Evolutionary conservation across 1,140 invertebrate species (phyloP), one percentile per base, ranked within the genome.

Genomic region (Heliconius melpomene): DNA sequence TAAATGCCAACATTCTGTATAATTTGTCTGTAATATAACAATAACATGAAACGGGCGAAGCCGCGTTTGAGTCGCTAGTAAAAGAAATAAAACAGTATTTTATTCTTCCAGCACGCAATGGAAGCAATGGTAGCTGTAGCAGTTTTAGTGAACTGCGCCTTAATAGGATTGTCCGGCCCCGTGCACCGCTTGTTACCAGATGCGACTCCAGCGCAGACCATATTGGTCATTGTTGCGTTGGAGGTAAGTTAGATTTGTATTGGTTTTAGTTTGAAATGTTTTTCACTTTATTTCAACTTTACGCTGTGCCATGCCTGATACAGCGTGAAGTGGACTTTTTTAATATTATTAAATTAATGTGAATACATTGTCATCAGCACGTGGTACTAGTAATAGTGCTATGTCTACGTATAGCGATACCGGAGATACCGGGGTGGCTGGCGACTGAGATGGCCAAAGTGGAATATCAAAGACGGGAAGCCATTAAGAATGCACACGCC

Each of bases 121-220:
- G 98, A 98, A 93, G 96, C 98, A 29, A 98, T 99, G 96, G 98
- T 98, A n/a, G 95, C 98, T 1, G 96, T 98, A 54, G 98, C 98
- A 1, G 98, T 99, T 16, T 95, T 99, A 82, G 98, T 99, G 1
- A 99, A 99, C 94, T 99, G 98, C 95, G 98, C 98, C 0, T 94
- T 99, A 40, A 98, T 99, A 82, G 98, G 98, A 32, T 95, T 99
- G 7, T 98, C 98, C 5, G 98, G 98, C 2, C 97, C 98, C 86
- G 97, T 99, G 9, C 97, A 98, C 82, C 95, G 98, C 77, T 96
- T 99, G 95, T 97, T 98, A 90, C 98, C 98, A 0, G 97, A 97
- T 78, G 96, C 98, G 90, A 97, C 97, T 29, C 96, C 97, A 0
- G 97, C 97, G 5, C 97, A 98, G 89, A 98, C 97, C 20, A 97